Percentiles rank a stretch among this genome's conserved stretches.
These are phyloP conservation scores for Scolopax mira DNA, from an alignment of 2,113 vertebrate genomes.

Conservation along the genomic window DNA sequence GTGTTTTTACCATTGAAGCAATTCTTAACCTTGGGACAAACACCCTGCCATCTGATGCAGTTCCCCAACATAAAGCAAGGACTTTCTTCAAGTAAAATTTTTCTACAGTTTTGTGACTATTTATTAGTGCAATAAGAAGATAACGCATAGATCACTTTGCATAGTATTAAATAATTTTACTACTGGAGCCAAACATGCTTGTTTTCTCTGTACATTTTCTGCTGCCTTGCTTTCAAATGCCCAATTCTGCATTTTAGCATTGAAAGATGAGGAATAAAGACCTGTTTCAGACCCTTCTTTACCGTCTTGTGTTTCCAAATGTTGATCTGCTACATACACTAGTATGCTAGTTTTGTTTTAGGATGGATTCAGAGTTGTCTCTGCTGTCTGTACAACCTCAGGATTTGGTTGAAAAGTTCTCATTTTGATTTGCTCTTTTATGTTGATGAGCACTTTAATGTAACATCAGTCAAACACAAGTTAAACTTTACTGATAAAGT, in stretches of 20 bases:
- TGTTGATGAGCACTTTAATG: not conserved
- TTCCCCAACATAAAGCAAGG: not conserved
- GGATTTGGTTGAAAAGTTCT: not conserved
- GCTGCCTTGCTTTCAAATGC: not conserved
- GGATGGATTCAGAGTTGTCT: not conserved
- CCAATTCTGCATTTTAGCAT: not conserved
- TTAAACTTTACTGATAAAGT: not conserved
- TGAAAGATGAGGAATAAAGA: not conserved
- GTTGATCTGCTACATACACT: not conserved
- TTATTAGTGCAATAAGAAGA: not conserved
- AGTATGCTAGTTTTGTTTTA: not conserved
- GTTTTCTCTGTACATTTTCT: not conserved
- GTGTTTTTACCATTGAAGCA: not conserved
- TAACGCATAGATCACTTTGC: not conserved
- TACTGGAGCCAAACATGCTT: not conserved
- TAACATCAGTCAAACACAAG: not conserved
- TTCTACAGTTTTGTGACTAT: not conserved
- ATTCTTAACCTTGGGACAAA: not conserved
- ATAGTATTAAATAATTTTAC: not conserved
- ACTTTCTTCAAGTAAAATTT: not conserved
- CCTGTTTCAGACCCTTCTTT: not conserved
- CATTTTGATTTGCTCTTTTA: not conserved
- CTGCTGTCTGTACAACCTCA: not conserved
- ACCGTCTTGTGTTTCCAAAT: not conserved
- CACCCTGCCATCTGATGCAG: not conserved